phyloP scores from a whole-genome alignment of 2,888 invertebrate species.

The Catocala nupta region DNA sequence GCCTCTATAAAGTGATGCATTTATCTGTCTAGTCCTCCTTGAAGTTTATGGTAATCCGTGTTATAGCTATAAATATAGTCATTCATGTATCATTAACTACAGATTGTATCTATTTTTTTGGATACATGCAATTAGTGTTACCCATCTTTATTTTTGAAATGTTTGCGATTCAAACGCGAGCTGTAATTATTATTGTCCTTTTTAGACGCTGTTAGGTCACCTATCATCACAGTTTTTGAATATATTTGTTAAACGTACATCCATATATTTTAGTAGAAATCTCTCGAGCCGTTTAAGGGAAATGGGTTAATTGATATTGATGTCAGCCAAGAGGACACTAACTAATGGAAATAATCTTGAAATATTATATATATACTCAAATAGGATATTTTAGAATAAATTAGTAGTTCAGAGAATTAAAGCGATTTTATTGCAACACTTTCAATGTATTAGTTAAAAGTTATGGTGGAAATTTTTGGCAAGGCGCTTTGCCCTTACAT shows the following conservation, averaged over 20 bases:
- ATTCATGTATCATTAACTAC: background rate
- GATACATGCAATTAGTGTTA: background rate
- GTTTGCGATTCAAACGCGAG: background rate
- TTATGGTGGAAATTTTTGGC: constrained; percentile 45
- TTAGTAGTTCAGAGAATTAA: constrained; percentile 27
- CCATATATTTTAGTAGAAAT: background rate
- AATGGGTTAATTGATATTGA: background rate
- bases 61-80: too few species aligned
- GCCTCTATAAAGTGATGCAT: background rate
- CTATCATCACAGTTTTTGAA: background rate
- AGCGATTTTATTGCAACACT: constrained; percentile 40
- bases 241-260: background rate
- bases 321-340: background rate
- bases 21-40: background rate
- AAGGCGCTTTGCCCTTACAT: constrained; percentile 31
- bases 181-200: background rate
- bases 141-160: background rate
- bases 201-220: background rate
- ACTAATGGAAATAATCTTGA: background rate
- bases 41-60: background rate
- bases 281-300: background rate
- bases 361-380: background rate
- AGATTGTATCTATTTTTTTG: background rate
- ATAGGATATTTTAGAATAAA: background rate
- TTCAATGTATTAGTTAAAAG: constrained; percentile 40